These are phyloP conservation scores for Eremophila alpestris DNA, from an alignment of 2,797 vertebrate genomes.

Conservation along the genomic window DNA sequence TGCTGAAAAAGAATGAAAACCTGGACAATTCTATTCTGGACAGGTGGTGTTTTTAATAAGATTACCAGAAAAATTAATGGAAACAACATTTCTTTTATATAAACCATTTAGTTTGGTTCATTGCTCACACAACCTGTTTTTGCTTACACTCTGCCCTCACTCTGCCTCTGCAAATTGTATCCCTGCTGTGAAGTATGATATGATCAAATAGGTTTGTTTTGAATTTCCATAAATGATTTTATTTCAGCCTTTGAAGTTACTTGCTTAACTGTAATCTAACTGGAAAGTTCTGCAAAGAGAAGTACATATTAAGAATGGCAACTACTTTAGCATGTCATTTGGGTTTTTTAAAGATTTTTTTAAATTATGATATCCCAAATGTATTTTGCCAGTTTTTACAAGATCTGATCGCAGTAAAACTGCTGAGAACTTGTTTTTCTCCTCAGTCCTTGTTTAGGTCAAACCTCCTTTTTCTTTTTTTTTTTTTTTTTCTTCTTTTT, in stretches of 20 bases:
- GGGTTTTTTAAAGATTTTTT: background rate
- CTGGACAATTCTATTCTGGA: constrained; percentile 51
- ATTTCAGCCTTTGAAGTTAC: constrained; percentile 29
- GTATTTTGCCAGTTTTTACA: background rate
- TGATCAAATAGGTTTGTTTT: constrained; percentile 61
- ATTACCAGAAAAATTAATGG: constrained; percentile 72
- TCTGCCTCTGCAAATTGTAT: constrained; percentile 59
- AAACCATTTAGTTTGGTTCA: constrained; percentile 72
- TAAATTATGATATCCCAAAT: background rate
- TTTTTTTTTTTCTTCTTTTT: background rate
- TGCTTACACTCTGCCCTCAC: constrained; percentile 42
- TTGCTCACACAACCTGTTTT: constrained; percentile 63
- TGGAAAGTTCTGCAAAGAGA: constrained; percentile 9
- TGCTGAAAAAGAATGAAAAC: constrained; percentile 52
- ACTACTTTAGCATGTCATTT: background rate
- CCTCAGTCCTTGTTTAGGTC: constrained; percentile 47
- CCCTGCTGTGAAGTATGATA: constrained; percentile 53
- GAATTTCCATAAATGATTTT: constrained; percentile 53
- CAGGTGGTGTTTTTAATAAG: constrained; percentile 70
- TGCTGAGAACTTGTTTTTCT: constrained; percentile 14
- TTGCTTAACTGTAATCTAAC: background rate
- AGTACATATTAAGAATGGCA: background rate
- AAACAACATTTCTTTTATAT: constrained; percentile 71
- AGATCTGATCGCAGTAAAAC: background rate
- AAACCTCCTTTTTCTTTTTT: background rate